Conservation (phyloP, 2,888 invertebrate species). For the Dioctria rufipes region DNA sequence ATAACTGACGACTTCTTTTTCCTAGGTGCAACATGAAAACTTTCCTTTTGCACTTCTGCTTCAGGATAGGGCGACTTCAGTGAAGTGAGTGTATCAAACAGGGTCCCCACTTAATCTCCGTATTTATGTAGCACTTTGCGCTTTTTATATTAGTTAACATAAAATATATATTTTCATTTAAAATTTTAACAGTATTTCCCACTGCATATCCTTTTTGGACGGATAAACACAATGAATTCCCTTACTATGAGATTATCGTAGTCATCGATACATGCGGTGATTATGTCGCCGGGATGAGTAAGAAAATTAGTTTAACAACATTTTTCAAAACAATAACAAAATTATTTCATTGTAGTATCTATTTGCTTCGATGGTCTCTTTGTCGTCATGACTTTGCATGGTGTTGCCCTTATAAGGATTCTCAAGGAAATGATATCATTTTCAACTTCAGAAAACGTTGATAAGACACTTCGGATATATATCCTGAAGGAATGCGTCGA, state of each 20-base stretch:
- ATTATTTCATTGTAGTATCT: not conserved
- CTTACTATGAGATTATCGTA: not conserved
- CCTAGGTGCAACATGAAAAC: too few relatives aligned
- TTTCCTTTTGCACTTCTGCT: too few relatives aligned
- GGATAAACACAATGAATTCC: constrained; percentile 6
- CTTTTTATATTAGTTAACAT: too few relatives aligned
- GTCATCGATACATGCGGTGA: not conserved
- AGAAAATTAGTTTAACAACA: not conserved
- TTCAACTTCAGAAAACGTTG: not conserved
- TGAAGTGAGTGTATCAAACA: too few relatives aligned
- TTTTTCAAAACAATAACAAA: not conserved
- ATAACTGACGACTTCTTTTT: too few relatives aligned
- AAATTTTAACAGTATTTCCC: not conserved
- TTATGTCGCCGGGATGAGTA: not conserved
- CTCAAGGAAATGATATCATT: constrained; percentile 12
- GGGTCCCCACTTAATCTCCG: too few relatives aligned
- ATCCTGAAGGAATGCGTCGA: not conserved
- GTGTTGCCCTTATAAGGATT: not conserved
- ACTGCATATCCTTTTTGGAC: constrained; percentile 20
- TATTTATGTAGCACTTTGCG: too few relatives aligned
- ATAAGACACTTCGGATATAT: not conserved
- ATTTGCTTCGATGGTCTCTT: constrained; percentile 20
- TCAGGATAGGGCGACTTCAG: too few relatives aligned
- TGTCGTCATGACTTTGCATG: not conserved
- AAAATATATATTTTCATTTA: not conserved